phyloP scores from a whole-genome alignment of 2,113 vertebrate genomes.

The Ptychochromis oligacanthus region DNA sequence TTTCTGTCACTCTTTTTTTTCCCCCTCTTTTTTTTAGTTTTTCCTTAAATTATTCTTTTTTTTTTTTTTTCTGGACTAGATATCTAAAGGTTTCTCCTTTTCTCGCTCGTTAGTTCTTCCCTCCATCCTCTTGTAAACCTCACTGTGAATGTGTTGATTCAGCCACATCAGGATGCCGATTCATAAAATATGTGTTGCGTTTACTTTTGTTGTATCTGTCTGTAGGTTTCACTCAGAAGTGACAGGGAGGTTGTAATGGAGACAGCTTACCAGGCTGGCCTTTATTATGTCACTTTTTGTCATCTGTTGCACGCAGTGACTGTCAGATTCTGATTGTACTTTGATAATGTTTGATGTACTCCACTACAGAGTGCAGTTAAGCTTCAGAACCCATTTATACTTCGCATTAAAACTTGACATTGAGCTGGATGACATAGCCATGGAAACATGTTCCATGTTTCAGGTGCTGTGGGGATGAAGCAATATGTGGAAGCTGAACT shows the following conservation, averaged over 20 bases:
- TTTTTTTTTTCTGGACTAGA: not conserved
- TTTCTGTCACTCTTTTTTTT: slow-evolving; percentile 6
- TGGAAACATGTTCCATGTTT: not conserved
- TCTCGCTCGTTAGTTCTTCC: no score
- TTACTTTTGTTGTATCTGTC: not conserved
- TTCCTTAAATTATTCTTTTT: not conserved
- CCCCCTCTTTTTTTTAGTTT: not conserved
- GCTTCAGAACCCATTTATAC: not conserved
- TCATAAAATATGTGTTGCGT: not conserved
- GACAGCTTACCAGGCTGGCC: slow-evolving; percentile 20
- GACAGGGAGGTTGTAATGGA: slow-evolving; percentile 25
- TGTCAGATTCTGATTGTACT: not conserved
- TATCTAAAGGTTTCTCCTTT: no score
- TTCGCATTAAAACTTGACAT: not conserved
- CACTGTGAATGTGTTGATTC: not conserved
- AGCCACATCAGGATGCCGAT: not conserved
- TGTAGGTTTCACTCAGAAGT: slow-evolving; percentile 17
- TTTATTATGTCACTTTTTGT: slow-evolving; percentile 40
- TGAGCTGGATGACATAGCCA: not conserved
- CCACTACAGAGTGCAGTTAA: not conserved
- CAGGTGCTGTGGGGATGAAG: not conserved
- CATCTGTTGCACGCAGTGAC: slow-evolving; percentile 20
- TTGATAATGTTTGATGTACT: slow-evolving; percentile 14
- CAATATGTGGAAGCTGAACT: not conserved
- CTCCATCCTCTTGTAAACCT: no score